phyloP scores from a whole-genome alignment of 2,888 invertebrate genomes.

The Drosophila monieri region DNA sequence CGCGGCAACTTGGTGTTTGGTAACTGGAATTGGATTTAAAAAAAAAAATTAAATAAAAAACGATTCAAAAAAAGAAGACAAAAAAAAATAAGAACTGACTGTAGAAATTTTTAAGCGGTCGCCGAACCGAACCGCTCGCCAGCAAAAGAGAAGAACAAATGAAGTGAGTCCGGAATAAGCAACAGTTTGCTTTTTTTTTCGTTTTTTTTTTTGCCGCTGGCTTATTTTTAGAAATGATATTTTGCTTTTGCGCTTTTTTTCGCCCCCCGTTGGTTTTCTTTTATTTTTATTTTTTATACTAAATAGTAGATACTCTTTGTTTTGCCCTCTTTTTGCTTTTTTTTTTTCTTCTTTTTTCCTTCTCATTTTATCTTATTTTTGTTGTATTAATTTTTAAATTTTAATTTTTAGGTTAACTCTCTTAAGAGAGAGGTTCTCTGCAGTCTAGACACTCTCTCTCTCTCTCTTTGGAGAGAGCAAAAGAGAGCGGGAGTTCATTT shows the following conservation, averaged over 20 bases:
- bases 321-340: slow-evolving; percentile 8
- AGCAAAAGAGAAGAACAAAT: slow-evolving; percentile 43
- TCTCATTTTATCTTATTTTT: too few species aligned
- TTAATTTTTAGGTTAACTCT: background rate
- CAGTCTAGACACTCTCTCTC: background rate
- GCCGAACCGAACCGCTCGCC: slow-evolving; percentile 36
- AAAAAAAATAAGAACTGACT: background rate
- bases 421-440: too few species aligned
- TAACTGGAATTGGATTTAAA: slow-evolving; percentile 84
- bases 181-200: background rate
- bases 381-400: background rate
- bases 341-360: too few species aligned
- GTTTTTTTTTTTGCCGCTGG: slow-evolving; percentile 15
- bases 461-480: too few species aligned
- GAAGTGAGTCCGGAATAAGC: slow-evolving; percentile 26
- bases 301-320: background rate
- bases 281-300: slow-evolving; percentile 23
- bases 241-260: slow-evolving; percentile 36
- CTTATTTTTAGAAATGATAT: slow-evolving; percentile 75
- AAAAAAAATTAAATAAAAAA: background rate
- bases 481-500: slow-evolving; percentile 59
- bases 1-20: slow-evolving; percentile 88
- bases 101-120: slow-evolving; percentile 41
- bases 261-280: slow-evolving; percentile 24
- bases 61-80: slow-evolving; percentile 18